Evolutionary conservation across 2,797 vertebrate species (phyloP).

Genomic region (Masticophis lateralis): DNA sequence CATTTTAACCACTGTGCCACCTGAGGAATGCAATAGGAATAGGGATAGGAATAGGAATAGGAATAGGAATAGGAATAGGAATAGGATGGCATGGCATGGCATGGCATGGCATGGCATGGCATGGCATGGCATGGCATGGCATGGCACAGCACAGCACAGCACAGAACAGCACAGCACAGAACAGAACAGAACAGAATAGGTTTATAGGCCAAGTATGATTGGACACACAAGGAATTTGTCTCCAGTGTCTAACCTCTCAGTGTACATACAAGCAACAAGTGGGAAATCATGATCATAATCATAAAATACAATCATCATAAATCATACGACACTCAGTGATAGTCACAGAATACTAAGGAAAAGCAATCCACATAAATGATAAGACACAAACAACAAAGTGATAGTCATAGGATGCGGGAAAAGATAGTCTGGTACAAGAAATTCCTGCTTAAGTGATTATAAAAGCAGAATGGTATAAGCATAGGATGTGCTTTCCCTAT

Average conservation of each 20-base stretch:
- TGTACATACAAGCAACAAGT: no score
- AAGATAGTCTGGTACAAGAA: constrained; percentile 63
- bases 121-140: no score
- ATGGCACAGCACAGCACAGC: no score
- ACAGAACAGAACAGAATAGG: no score
- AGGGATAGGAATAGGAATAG: no score
- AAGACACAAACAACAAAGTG: background rate
- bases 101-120: no score
- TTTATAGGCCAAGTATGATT: no score
- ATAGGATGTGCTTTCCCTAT: background rate
- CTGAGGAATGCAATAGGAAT: no score
- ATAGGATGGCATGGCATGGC: no score
- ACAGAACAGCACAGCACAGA: no score
- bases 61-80: no score
- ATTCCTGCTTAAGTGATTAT: constrained; percentile 47
- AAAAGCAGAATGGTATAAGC: background rate
- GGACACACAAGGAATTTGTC: background rate
- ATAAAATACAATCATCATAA: background rate
- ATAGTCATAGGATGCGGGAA: background rate
- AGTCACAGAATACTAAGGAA: background rate
- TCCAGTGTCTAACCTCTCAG: background rate
- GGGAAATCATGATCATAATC: background rate
- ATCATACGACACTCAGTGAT: background rate
- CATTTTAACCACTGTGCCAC: no score
- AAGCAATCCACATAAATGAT: background rate